A percentile compares a stretch with the other conserved stretches of the same genome.
Conservation (phyloP, 2,113 vertebrate species). For the Lipophrys pholis region DNA sequence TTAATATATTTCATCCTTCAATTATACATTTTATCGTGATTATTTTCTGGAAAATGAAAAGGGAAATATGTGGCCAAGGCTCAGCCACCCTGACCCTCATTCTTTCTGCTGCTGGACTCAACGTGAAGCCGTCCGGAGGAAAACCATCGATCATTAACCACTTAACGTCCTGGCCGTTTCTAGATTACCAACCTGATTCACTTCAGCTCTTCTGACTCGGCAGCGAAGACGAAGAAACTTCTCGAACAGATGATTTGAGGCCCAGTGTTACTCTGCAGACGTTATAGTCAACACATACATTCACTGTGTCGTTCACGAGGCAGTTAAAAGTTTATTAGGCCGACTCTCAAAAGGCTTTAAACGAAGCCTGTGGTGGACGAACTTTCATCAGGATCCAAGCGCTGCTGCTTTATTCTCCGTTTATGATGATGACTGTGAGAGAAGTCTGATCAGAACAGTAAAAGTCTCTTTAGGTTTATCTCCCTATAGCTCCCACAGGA, state of each 20-base stretch:
- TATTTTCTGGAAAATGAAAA: too few relatives aligned
- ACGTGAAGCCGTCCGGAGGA: too few relatives aligned
- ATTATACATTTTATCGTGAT: too few relatives aligned
- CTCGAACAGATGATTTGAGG: too few relatives aligned
- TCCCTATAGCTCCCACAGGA: neutral
- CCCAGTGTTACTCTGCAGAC: neutral
- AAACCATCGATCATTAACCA: too few relatives aligned
- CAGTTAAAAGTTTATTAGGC: constrained; percentile 19
- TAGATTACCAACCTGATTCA: too few relatives aligned
- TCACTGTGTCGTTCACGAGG: constrained; percentile 1
- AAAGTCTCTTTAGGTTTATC: neutral
- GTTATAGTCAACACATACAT: constrained; percentile 4
- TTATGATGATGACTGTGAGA: neutral
- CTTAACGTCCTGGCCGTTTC: too few relatives aligned
- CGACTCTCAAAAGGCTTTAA: constrained; percentile 9
- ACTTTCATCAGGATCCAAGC: constrained; percentile 30
- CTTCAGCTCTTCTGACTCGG: neutral
- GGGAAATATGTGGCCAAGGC: too few relatives aligned
- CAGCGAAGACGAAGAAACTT: too few relatives aligned
- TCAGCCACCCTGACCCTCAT: too few relatives aligned
- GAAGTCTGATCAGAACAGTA: neutral
- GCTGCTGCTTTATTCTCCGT: constrained; percentile 4
- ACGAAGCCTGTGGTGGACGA: constrained; percentile 11
- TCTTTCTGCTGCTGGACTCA: too few relatives aligned
- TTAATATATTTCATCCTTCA: too few relatives aligned